phyloP scores from a whole-genome alignment of 1,140 invertebrate species.

The Chymomyza costata region DNA sequence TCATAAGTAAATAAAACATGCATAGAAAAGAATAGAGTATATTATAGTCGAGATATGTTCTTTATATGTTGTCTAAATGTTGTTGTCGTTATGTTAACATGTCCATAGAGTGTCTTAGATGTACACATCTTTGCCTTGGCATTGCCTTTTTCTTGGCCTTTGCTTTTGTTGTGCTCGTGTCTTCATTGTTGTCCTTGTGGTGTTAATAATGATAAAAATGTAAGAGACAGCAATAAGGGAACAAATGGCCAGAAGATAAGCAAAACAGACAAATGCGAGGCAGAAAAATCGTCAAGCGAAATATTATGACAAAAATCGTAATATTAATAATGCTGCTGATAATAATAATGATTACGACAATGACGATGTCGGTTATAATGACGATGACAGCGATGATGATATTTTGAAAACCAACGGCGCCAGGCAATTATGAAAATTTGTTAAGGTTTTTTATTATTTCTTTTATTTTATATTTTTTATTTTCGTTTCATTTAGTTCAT shows the following conservation, averaged over 20 bases:
- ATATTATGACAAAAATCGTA: slow-evolving; percentile 61
- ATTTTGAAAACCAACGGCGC: slow-evolving; percentile 54
- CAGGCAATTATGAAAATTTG: slow-evolving; percentile 57
- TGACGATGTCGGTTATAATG: too few species aligned
- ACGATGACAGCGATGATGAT: background rate
- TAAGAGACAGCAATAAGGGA: slow-evolving; percentile 65
- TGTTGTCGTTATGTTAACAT: slow-evolving; percentile 69
- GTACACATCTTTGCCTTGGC: background rate
- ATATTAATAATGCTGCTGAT: slow-evolving; percentile 21
- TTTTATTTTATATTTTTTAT: too few species aligned
- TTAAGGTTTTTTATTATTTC: slow-evolving; percentile 27
- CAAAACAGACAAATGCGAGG: slow-evolving; percentile 5
- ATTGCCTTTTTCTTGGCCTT: background rate
- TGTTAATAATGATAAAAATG: slow-evolving; percentile 64
- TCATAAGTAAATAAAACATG: too few species aligned
- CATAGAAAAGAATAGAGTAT: too few species aligned
- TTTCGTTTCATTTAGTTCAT: background rate
- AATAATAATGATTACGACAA: slow-evolving; percentile 37
- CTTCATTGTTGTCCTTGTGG: background rate
- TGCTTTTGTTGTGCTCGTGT: background rate
- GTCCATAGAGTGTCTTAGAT: slow-evolving; percentile 54
- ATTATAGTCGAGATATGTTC: too few species aligned
- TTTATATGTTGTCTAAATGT: too few species aligned
- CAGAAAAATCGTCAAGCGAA: slow-evolving; percentile 25
- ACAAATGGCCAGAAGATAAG: slow-evolving; percentile 54